A percentile compares a stretch with the other conserved stretches of the same genome.
These are phyloP conservation scores for Aurelia coerulea DNA, from an alignment of 30 jellyfish, hydroid and myxozoan genomes.

Conservation along the genomic window DNA sequence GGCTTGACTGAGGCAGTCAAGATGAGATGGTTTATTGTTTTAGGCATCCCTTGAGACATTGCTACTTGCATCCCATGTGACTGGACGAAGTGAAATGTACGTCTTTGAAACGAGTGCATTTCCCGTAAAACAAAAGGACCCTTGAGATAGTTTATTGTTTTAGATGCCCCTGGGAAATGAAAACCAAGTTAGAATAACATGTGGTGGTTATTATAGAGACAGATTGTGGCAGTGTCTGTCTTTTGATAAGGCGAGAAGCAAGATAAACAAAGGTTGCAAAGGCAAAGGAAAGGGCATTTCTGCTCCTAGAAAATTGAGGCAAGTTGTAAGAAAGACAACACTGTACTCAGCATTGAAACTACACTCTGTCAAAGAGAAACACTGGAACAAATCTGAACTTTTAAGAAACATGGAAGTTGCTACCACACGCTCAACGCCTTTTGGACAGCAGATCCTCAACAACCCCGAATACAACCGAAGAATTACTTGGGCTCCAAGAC, in stretches of 20 bases:
- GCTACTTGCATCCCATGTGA: slow-evolving; percentile 25
- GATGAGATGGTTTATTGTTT: too few relatives aligned
- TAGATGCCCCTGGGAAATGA: slow-evolving; percentile 10
- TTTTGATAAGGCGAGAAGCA: background rate
- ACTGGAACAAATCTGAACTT: too few relatives aligned
- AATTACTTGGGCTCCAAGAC: slow-evolving; percentile 65
- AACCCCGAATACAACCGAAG: slow-evolving; percentile 9
- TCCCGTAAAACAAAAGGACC: background rate
- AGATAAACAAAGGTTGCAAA: background rate
- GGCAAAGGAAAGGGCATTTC: background rate
- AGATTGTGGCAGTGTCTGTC: background rate
- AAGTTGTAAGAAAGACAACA: too few relatives aligned
- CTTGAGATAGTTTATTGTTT: background rate
- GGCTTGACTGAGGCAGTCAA: too few relatives aligned
- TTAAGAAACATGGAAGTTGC: background rate
- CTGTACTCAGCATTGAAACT: too few relatives aligned
- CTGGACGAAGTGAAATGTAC: background rate
- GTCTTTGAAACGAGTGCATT: background rate
- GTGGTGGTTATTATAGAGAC: background rate
- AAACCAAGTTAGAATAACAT: background rate
- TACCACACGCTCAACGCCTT: slow-evolving; percentile 3
- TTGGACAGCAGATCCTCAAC: slow-evolving; percentile 7
- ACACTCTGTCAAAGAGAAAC: too few relatives aligned
- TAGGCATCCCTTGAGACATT: too few relatives aligned
- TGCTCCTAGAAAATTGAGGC: too few relatives aligned